Evolutionary conservation across 2,797 vertebrate species (phyloP).

Genomic region (Notolepis coatsorum): DNA sequence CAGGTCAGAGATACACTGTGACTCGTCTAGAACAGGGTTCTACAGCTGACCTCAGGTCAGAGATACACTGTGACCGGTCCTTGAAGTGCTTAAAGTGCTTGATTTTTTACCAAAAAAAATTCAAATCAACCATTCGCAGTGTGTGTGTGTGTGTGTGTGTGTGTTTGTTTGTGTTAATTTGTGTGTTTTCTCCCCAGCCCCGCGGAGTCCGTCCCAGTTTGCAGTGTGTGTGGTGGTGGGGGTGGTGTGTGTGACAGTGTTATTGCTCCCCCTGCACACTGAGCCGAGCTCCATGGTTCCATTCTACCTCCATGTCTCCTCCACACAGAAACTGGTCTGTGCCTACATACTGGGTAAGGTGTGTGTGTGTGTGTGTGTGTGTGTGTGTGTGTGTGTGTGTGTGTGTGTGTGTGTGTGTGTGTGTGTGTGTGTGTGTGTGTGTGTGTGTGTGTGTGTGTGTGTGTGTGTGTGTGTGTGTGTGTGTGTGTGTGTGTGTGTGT

Average conservation of each 20-base stretch:
- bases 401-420: slow-evolving; percentile 1
- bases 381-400: background rate
- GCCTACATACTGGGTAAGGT: slow-evolving; percentile 74
- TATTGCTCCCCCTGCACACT: slow-evolving; percentile 70
- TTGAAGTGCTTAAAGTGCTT: too few relatives aligned
- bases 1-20: too few relatives aligned
- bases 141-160: too few relatives aligned
- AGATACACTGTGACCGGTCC: too few relatives aligned
- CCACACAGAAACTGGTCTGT: slow-evolving; percentile 76
- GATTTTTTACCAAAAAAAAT: too few relatives aligned
- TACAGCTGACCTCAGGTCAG: too few relatives aligned
- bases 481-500: too few relatives aligned
- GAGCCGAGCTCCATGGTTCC: slow-evolving; percentile 66
- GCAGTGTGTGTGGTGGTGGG: slow-evolving; percentile 67
- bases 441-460: background rate
- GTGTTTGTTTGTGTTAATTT: too few relatives aligned
- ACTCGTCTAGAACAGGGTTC: too few relatives aligned
- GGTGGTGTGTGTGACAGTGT: slow-evolving; percentile 63
- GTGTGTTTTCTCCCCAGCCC: slow-evolving; percentile 7
- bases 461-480: too few relatives aligned
- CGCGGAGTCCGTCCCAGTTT: slow-evolving; percentile 55
- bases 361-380: background rate
- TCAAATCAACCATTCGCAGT: too few relatives aligned
- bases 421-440: background rate
- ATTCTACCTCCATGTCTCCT: slow-evolving; percentile 63